Evolutionary conservation across 2,113 vertebrate genomes (phyloP), one percentile per base, ranked within the genome.

Genomic region (Amphiprion ocellaris): DNA sequence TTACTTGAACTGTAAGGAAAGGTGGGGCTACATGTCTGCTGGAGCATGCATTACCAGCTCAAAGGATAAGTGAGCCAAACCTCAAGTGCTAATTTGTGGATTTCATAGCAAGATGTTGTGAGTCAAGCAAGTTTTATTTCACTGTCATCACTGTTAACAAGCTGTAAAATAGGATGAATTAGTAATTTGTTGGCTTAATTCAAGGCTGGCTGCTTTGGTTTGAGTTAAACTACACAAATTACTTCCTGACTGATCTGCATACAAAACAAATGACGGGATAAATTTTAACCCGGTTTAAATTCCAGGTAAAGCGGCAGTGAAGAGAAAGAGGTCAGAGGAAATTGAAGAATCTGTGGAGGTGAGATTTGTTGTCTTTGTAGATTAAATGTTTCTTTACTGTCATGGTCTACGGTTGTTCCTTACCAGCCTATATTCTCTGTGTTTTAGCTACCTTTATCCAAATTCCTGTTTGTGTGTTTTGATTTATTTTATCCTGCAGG

Each of bases 311-410:
- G 64, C 89, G 47, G 69, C 87, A 11, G 6, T 79, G 61, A 92
- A 93, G 82, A 92, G 91, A 60, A 93, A 82, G 77, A 74, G 80
- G 30, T 91, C 86, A 9, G 87, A 91, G 26, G 92, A 93, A 46
- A 21, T 21, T 5, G 85, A 87, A 60, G 86, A 92, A 77, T 65
- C 87, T 66, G 65, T 53, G 23, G 86, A 92, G 86, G 94, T 94
- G 74, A 87, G 85, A 64, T 39, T 5, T 59, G 4, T 52, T 21
- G 1, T 66, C 24, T 74, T n/a, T 46, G 11, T 74, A 39, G 10
- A 53, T 61, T 19, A 15, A 67, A 58, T 16, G 0, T n/a, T 0
- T 24, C 49, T 26, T 2, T 4, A 33, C 19, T 50, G 49, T 33
- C 21, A 21, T 59, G 41, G 0, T 50, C 37, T 16, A 3, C 10